phyloP scores from a whole-genome alignment of 2,888 invertebrate genomes.

The Cephonodes hylas region DNA sequence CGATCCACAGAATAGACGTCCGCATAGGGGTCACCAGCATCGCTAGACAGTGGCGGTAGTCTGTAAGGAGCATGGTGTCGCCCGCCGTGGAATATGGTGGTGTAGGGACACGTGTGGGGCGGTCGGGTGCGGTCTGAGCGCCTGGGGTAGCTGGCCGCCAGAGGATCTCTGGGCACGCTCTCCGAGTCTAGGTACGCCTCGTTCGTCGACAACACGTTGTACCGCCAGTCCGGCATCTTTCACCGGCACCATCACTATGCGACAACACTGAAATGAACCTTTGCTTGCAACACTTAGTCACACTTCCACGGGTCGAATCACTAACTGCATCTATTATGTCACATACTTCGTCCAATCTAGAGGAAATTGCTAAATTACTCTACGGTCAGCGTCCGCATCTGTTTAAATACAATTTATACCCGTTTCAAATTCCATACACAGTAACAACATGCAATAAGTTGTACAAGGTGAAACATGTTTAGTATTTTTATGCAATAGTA shows the following conservation, averaged over 20 bases:
- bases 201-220: slow-evolving; percentile 79
- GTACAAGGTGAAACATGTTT: background rate
- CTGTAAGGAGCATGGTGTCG: slow-evolving; percentile 57
- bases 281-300: slow-evolving; percentile 39
- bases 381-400: slow-evolving; percentile 59
- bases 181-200: slow-evolving; percentile 72
- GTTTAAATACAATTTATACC: slow-evolving; percentile 17
- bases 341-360: slow-evolving; percentile 43
- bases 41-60: slow-evolving; percentile 60
- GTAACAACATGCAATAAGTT: background rate
- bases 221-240: slow-evolving; percentile 80
- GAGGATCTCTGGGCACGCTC: slow-evolving; percentile 57
- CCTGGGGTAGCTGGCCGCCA: slow-evolving; percentile 76
- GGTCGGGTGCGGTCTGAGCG: slow-evolving; percentile 76
- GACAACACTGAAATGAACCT: slow-evolving; percentile 34
- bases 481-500: background rate
- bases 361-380: slow-evolving; percentile 41
- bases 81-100: slow-evolving; percentile 68
- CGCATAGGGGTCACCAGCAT: slow-evolving; percentile 65
- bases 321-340: slow-evolving; percentile 38
- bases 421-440: background rate
- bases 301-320: slow-evolving; percentile 27
- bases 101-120: slow-evolving; percentile 72
- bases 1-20: slow-evolving; percentile 73
- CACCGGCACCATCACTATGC: slow-evolving; percentile 66